Percentiles rank a stretch among this genome's conserved stretches.
phyloP scores from a whole-genome alignment of 2,113 vertebrate species.

The Hippocampus barbouri region DNA sequence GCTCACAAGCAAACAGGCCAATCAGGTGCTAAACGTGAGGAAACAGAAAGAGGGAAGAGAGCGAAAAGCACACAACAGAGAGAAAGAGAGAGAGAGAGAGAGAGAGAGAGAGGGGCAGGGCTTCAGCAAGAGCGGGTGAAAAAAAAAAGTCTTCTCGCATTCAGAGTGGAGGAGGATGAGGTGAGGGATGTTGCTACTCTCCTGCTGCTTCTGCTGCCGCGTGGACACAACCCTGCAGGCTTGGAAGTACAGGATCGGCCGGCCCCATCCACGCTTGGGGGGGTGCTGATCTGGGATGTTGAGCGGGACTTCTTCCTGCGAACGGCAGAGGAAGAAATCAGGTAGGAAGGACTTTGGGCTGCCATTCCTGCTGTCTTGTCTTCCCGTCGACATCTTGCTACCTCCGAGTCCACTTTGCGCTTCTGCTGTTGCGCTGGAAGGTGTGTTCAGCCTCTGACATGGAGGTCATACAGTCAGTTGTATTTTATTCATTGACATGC shows the following conservation, averaged over 20 bases:
- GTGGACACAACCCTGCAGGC: constrained; percentile 4
- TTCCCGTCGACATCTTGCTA: neutral
- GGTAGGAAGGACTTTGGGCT: neutral
- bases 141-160: constrained; percentile 59
- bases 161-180: constrained; percentile 61
- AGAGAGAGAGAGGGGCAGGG: constrained; percentile 15
- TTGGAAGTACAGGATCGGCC: neutral
- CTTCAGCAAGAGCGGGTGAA: neutral
- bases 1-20: neutral
- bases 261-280: neutral
- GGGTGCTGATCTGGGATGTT: neutral
- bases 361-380: neutral
- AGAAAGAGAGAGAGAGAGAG: constrained; percentile 9
- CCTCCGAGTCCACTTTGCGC: neutral
- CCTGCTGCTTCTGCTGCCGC: constrained; percentile 36
- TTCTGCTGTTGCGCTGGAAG: neutral
- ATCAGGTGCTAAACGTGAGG: constrained; percentile 9
- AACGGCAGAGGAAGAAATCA: neutral
- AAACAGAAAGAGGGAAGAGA: constrained; percentile 30
- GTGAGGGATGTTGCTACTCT: constrained; percentile 60
- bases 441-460: neutral
- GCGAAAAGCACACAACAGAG: constrained; percentile 7
- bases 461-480: neutral
- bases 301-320: neutral
- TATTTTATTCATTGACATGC: neutral